Percentiles rank a stretch among this genome's conserved stretches.
phyloP scores from a whole-genome alignment of 1,140 invertebrate species.

The Microplitis mediator region DNA sequence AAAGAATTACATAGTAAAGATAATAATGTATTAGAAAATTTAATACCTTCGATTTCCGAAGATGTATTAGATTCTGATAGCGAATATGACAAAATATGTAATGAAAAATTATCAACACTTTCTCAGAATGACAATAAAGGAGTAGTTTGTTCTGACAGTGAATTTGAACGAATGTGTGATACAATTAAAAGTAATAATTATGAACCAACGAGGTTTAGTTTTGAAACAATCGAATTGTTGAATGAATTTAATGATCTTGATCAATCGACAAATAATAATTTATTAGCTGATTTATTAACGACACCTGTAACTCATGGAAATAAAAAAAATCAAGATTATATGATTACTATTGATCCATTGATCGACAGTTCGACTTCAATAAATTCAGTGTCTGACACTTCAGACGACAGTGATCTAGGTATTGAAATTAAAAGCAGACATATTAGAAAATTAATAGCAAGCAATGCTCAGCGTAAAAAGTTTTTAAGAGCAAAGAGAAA shows the following conservation, averaged over 20 bases:
- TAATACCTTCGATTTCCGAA: not conserved
- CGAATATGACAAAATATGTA: conserved; percentile 17
- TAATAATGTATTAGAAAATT: not conserved
- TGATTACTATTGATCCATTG: conserved; percentile 6
- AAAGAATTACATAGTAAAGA: not conserved
- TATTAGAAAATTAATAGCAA: not conserved
- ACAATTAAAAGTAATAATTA: not conserved
- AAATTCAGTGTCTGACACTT: too few species aligned
- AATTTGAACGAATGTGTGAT: conserved; percentile 7
- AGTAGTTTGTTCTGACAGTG: conserved; percentile 3
- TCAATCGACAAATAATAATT: conserved; percentile 15
- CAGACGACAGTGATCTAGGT: too few species aligned
- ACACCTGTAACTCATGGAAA: not conserved
- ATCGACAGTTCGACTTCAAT: not conserved
- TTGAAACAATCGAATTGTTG: conserved; percentile 36
- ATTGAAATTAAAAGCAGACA: not conserved
- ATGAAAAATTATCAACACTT: conserved; percentile 7
- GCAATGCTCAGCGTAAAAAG: not conserved
- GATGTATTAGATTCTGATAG: not conserved
- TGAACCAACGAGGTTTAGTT: conserved; percentile 2
- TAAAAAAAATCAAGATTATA: not conserved
- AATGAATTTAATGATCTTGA: conserved; percentile 34
- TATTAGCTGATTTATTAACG: conserved; percentile 25
- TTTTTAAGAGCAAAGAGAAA: too few species aligned
- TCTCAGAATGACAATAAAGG: not conserved